These are phyloP conservation scores for Bombylius major DNA, from an alignment of 2,888 invertebrate species.

Conservation along the genomic window DNA sequence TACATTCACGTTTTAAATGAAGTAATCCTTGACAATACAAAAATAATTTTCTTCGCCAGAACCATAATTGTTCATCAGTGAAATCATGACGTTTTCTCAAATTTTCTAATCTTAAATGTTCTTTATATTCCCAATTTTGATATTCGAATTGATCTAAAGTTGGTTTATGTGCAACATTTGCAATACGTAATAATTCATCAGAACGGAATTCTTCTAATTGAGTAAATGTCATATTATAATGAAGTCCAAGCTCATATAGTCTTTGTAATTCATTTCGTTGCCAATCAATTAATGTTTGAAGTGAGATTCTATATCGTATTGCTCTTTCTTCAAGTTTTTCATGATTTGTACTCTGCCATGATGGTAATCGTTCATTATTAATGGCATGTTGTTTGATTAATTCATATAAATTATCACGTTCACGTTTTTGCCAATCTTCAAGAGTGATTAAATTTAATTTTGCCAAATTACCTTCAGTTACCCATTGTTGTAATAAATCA, in stretches of 20 bases:
- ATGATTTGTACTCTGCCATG: slow-evolving; percentile 26
- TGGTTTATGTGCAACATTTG: slow-evolving; percentile 24
- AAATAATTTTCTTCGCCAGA: slow-evolving; percentile 28
- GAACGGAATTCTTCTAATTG: slow-evolving; percentile 29
- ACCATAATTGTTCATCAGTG: slow-evolving; percentile 19
- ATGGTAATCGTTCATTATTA: slow-evolving; percentile 20
- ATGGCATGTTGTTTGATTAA: slow-evolving; percentile 29
- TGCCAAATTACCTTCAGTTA: slow-evolving; percentile 23
- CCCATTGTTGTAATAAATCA: slow-evolving; percentile 20
- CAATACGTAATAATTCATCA: slow-evolving; percentile 24
- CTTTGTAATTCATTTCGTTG: slow-evolving; percentile 26
- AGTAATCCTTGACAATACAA: slow-evolving; percentile 27
- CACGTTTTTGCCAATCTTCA: slow-evolving; percentile 25
- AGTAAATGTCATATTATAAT: slow-evolving; percentile 24
- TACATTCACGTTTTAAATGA: slow-evolving; percentile 17
- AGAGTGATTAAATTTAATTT: slow-evolving; percentile 20
- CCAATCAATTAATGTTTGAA: slow-evolving; percentile 25
- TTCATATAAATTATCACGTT: slow-evolving; percentile 30
- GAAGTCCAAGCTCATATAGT: slow-evolving; percentile 22
- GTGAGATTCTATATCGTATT: slow-evolving; percentile 19
- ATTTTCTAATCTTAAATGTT: slow-evolving; percentile 18
- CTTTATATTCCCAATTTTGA: slow-evolving; percentile 20
- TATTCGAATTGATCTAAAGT: slow-evolving; percentile 18
- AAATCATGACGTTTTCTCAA: slow-evolving; percentile 20
- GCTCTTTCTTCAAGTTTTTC: slow-evolving; percentile 20